Percentiles rank a stretch among this genome's conserved stretches.
Conservation (phyloP, 1,140 invertebrate genomes). For the Alviniconcha marisindica region DNA sequence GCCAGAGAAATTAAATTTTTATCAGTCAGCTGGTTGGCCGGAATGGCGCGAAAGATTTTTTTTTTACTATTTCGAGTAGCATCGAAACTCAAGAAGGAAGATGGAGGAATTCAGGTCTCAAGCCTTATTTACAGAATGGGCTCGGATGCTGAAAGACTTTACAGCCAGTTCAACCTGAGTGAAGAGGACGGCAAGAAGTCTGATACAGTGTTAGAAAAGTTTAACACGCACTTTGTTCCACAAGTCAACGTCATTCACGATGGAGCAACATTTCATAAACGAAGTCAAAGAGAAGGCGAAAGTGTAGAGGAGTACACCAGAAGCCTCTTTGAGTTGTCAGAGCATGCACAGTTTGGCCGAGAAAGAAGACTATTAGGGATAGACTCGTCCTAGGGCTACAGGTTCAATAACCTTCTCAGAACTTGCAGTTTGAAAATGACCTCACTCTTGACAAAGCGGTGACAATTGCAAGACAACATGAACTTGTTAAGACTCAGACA, state of each 20-base stretch:
- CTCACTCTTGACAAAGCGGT: not conserved
- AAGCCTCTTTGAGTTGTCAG: too few relatives aligned
- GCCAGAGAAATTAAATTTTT: not conserved
- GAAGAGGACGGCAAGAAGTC: not conserved
- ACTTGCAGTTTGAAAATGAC: not conserved
- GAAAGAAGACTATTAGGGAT: conserved; percentile 31
- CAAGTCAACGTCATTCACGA: not conserved
- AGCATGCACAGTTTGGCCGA: not conserved
- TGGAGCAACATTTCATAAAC: too few relatives aligned
- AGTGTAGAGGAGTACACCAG: too few relatives aligned
- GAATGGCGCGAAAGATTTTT: not conserved
- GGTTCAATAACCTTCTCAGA: not conserved
- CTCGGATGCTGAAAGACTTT: too few relatives aligned
- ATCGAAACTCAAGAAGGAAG: not conserved
- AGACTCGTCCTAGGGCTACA: too few relatives aligned
- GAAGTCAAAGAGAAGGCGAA: too few relatives aligned
- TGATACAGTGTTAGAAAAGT: too few relatives aligned
- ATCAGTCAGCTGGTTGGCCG: not conserved
- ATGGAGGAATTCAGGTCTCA: not conserved
- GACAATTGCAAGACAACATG: not conserved
- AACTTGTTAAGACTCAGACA: not conserved
- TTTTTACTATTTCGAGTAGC: not conserved
- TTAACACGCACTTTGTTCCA: not conserved
- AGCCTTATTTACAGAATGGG: not conserved
- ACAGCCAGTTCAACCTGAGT: too few relatives aligned